phyloP scores from a whole-genome alignment of 2,888 invertebrate genomes.

The Diploptera punctata region DNA sequence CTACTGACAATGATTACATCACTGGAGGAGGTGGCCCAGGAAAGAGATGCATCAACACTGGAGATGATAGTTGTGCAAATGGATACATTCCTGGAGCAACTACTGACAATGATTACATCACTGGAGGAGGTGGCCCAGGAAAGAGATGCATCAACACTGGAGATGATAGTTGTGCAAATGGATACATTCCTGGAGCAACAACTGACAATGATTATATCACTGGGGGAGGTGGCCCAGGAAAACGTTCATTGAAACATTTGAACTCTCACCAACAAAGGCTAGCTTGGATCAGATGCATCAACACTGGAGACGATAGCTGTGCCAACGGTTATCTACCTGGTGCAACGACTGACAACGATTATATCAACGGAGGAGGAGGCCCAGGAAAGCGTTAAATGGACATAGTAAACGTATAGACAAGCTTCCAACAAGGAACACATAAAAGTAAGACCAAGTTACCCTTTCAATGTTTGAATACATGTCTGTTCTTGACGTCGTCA shows the following conservation, averaged over 20 bases:
- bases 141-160: slow-evolving; percentile 31
- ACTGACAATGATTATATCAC: neutral
- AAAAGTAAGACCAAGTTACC: too few species aligned
- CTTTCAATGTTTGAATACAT: too few species aligned
- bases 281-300: slow-evolving; percentile 15
- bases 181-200: slow-evolving; percentile 16
- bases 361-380: slow-evolving; percentile 18
- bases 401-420: too few species aligned
- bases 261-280: neutral
- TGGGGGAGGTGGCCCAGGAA: slow-evolving; percentile 34
- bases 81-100: slow-evolving; percentile 26
- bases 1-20: slow-evolving; percentile 36
- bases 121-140: slow-evolving; percentile 31
- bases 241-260: slow-evolving; percentile 27
- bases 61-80: slow-evolving; percentile 36
- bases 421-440: too few species aligned
- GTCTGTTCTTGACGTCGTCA: too few species aligned
- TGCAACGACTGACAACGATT: slow-evolving; percentile 26
- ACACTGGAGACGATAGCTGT: slow-evolving; percentile 37
- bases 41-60: slow-evolving; percentile 19
- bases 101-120: slow-evolving; percentile 28
- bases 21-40: slow-evolving; percentile 8
- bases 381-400: slow-evolving; percentile 38
- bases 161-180: slow-evolving; percentile 38
- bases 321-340: slow-evolving; percentile 30